Evolutionary conservation across 2,888 invertebrate genomes (phyloP).

Genomic region (Choristoneura rosaceana): DNA sequence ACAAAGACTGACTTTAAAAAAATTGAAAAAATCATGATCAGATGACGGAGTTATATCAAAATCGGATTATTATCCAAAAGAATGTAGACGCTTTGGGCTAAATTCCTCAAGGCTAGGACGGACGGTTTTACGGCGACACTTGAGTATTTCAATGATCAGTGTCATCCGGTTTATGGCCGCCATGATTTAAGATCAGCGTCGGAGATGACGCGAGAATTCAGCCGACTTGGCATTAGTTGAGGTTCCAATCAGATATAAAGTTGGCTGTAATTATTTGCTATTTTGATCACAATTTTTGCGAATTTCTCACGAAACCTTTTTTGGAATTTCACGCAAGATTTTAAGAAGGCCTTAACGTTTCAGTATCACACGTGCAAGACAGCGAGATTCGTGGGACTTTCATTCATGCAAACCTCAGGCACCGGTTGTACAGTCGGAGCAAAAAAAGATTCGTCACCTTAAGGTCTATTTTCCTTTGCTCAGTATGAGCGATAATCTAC

Average conservation of each 20-base stretch:
- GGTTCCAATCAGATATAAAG: constrained; percentile 26
- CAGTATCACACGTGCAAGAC: too few species aligned
- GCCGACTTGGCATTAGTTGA: constrained; percentile 26
- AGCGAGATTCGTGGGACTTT: too few species aligned
- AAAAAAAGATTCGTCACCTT: too few species aligned
- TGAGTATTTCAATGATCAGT: constrained; percentile 4
- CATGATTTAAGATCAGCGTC: constrained; percentile 30
- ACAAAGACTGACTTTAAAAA: too few species aligned
- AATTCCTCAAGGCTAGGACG: constrained; percentile 22
- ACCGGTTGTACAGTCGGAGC: too few species aligned
- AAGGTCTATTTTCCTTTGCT: too few species aligned
- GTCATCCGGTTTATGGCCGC: constrained; percentile 20
- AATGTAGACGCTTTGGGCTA: neutral
- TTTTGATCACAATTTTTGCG: neutral
- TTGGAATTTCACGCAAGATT: too few species aligned
- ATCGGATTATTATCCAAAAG: neutral
- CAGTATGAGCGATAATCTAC: too few species aligned
- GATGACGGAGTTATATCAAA: neutral
- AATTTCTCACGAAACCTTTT: too few species aligned
- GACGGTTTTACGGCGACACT: constrained; percentile 18
- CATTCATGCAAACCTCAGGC: too few species aligned
- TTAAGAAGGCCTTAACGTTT: too few species aligned
- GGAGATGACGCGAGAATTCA: neutral
- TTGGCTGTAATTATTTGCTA: constrained; percentile 8
- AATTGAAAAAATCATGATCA: too few species aligned